Percentiles rank a stretch among this genome's conserved stretches.
These are phyloP conservation scores for Rhegmatorhina hoffmannsi DNA, from an alignment of 2,113 vertebrate species.

Conservation along the genomic window DNA sequence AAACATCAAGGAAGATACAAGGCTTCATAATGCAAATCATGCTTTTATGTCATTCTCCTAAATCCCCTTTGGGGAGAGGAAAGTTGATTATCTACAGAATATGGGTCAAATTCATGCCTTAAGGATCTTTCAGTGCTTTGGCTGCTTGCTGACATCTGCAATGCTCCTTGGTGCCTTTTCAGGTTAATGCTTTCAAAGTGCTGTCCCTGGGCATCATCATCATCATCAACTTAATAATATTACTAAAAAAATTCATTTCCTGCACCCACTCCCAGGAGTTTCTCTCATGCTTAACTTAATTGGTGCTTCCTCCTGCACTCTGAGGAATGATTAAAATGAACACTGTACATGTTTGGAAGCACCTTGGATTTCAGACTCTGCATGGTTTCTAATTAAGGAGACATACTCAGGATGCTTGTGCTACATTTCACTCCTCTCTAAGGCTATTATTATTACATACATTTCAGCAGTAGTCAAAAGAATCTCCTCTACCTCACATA, in stretches of 20 bases:
- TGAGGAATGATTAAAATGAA: slow-evolving; percentile 60
- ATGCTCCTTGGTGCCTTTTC: slow-evolving; percentile 18
- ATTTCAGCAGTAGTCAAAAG: slow-evolving; percentile 49
- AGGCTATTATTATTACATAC: slow-evolving; percentile 42
- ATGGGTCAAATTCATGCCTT: slow-evolving; percentile 65
- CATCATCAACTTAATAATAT: neutral
- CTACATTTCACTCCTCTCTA: slow-evolving; percentile 31
- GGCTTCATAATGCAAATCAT: slow-evolving; percentile 58
- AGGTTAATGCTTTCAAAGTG: slow-evolving; percentile 33
- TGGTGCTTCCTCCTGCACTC: slow-evolving; percentile 37
- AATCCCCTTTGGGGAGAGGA: slow-evolving; percentile 22
- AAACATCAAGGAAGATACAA: slow-evolving; percentile 57
- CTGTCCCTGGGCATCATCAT: slow-evolving; percentile 24
- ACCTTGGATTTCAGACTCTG: slow-evolving; percentile 50
- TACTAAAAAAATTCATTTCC: slow-evolving; percentile 34
- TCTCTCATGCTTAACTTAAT: slow-evolving; percentile 44
- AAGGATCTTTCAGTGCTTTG: slow-evolving; percentile 21
- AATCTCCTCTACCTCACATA: slow-evolving; percentile 5
- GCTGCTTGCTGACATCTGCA: neutral
- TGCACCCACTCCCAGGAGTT: slow-evolving; percentile 47
- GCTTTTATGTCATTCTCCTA: slow-evolving; percentile 49
- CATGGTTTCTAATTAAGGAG: slow-evolving; percentile 64
- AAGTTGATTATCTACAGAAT: slow-evolving; percentile 65
- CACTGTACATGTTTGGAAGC: slow-evolving; percentile 26
- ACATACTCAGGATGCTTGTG: slow-evolving; percentile 14